phyloP scores from a whole-genome alignment of 2,888 invertebrate species.

The Epinotia bilunana region DNA sequence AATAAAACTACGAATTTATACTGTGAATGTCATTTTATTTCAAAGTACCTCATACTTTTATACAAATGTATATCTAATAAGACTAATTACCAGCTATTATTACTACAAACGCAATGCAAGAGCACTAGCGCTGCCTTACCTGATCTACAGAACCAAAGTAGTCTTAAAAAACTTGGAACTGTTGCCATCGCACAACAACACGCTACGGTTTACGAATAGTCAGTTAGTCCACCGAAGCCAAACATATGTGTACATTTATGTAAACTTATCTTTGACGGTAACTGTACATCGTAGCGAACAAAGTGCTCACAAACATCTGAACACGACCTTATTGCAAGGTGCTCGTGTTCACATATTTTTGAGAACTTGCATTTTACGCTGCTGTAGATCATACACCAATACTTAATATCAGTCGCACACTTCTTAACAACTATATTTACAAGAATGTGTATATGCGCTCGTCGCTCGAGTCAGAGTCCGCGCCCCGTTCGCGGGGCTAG shows the following conservation, averaged over 20 bases:
- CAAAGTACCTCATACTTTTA: slow-evolving; percentile 41
- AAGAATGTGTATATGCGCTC: slow-evolving; percentile 36
- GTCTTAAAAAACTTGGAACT: not conserved
- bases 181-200: too few relatives aligned
- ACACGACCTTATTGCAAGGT: not conserved
- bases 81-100: slow-evolving; percentile 12
- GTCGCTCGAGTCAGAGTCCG: slow-evolving; percentile 36
- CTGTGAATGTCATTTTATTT: slow-evolving; percentile 43
- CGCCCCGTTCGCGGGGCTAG: slow-evolving; percentile 53
- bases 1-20: slow-evolving; percentile 61
- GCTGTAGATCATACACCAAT: slow-evolving; percentile 18
- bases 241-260: too few relatives aligned
- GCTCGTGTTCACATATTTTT: not conserved
- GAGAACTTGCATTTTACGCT: not conserved
- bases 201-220: too few relatives aligned
- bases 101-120: slow-evolving; percentile 21
- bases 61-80: slow-evolving; percentile 7
- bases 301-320: not conserved
- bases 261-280: too few relatives aligned
- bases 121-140: slow-evolving; percentile 2
- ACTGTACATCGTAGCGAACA: not conserved
- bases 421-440: slow-evolving; percentile 37
- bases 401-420: slow-evolving; percentile 27
- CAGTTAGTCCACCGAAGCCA: too few relatives aligned
- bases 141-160: not conserved